Percentiles rank a stretch among this genome's conserved stretches.
Conservation (phyloP, 2,888 invertebrate genomes). For the Cataglyphis albicans region DNA sequence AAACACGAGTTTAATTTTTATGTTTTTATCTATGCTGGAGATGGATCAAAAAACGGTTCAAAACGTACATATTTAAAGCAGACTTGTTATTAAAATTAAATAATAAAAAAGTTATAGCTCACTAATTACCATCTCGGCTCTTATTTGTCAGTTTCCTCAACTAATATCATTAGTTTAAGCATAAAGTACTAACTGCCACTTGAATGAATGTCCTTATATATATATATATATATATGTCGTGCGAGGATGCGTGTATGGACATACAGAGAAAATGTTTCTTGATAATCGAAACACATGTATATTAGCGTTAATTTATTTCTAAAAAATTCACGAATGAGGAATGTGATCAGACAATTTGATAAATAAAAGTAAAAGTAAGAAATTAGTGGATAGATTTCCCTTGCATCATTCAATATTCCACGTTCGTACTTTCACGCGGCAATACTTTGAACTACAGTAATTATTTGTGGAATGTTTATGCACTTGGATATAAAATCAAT, state of each 20-base stretch:
- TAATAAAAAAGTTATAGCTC: too few relatives aligned
- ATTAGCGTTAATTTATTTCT: slow-evolving; percentile 52
- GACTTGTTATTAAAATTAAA: too few relatives aligned
- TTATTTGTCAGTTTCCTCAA: too few relatives aligned
- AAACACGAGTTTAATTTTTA: too few relatives aligned
- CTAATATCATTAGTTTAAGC: slow-evolving; percentile 69
- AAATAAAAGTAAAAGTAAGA: slow-evolving; percentile 40
- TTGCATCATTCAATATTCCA: slow-evolving; percentile 4
- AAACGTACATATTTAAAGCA: too few relatives aligned
- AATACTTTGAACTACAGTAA: not conserved
- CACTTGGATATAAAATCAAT: not conserved
- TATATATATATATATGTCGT: slow-evolving; percentile 24
- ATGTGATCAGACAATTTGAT: slow-evolving; percentile 50
- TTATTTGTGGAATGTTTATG: slow-evolving; percentile 3
- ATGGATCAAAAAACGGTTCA: too few relatives aligned
- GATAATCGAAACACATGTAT: slow-evolving; percentile 20
- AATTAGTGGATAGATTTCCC: slow-evolving; percentile 7
- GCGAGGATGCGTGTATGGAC: slow-evolving; percentile 42
- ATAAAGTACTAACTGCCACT: slow-evolving; percentile 80
- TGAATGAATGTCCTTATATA: slow-evolving; percentile 71
- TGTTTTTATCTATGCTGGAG: too few relatives aligned
- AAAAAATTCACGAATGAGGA: slow-evolving; percentile 47
- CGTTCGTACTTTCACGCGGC: not conserved
- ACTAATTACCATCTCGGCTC: too few relatives aligned
- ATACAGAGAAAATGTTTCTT: slow-evolving; percentile 54